Base-by-base conservation (phyloP, 2,888 invertebrate species). In the Pherbina coryleti region DNA sequence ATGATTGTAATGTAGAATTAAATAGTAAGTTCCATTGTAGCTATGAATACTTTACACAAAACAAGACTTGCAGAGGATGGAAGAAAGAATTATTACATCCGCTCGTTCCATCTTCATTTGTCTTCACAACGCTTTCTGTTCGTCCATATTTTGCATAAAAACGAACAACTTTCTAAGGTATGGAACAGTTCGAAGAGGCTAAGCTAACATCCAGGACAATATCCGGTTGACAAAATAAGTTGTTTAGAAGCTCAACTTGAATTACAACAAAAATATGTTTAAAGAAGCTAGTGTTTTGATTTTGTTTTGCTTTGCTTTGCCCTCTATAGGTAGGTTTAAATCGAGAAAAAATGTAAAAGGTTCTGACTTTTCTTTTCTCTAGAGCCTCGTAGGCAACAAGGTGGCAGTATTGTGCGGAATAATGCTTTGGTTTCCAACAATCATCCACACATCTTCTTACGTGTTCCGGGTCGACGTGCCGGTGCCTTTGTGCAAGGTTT, bases 191-290 rank as follows among this genome's bases (percentile, higher is more conserved):
- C 84, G 82, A 76, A 79, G 78, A 82, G 80, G 82, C 84, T 84
- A 82, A 83, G 84, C 88, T 83, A 83, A 83, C 87, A 86, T 87
- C 85, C 86, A 85, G 86, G 84, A 85, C 83, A 37, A 60, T 37
- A 22, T n/a, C 9, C 11, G 14, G n/a, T 31, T 55, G 67, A 11
- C 60, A 60, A 5, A 7, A 5, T 3, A 22, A 28, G 60, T 28
- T 5, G 1, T 37, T 60, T 22, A 25, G 22, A 22, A 60, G 11
- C 14, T 3, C 22, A 9, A 60, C 8, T 3, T 14, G 25, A 25
- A 22, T 19, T 11, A 60, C 1, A 25, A 64, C 5, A 64, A 8
- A 64, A 34, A 34, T 34, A 79, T 80, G 79, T 51, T 78, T 11
- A 80, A 78, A 69, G 37, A 73, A 57, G 53, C 53, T 19, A 49